phyloP scores from a whole-genome alignment of 1,140 invertebrate genomes.

The Apis florea region DNA sequence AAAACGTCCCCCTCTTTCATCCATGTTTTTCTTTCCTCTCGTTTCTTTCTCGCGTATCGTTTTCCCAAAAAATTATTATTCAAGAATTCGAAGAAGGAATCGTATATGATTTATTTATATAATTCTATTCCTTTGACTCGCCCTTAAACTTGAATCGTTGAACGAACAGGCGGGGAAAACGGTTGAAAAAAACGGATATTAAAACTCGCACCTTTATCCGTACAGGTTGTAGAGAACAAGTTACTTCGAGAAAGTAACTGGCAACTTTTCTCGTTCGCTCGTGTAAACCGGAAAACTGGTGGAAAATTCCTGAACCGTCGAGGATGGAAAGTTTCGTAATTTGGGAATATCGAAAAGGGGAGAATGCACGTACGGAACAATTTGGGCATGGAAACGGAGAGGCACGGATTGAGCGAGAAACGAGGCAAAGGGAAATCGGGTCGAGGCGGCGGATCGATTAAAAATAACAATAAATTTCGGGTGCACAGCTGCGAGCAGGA shows the following conservation, averaged over 20 bases:
- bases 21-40: background rate
- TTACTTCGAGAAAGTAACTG: background rate
- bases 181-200: constrained; percentile 18
- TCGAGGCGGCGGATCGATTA: background rate
- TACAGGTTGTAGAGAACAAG: background rate
- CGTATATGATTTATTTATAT: too few species aligned
- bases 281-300: background rate
- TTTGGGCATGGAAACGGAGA: background rate
- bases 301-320: background rate
- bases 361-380: background rate
- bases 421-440: constrained; percentile 7
- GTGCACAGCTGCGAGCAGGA: background rate
- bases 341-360: background rate
- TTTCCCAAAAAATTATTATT: background rate
- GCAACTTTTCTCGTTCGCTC: background rate
- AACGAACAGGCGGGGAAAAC: background rate
- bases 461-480: constrained; percentile 36
- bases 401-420: background rate
- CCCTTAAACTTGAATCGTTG: background rate
- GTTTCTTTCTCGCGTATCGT: background rate
- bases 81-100: background rate
- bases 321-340: background rate
- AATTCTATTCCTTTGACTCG: background rate
- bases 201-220: background rate
- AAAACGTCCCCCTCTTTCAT: background rate